These are phyloP conservation scores for Microdon myrmicae DNA, from an alignment of 2,888 invertebrate species.

Conservation along the genomic window DNA sequence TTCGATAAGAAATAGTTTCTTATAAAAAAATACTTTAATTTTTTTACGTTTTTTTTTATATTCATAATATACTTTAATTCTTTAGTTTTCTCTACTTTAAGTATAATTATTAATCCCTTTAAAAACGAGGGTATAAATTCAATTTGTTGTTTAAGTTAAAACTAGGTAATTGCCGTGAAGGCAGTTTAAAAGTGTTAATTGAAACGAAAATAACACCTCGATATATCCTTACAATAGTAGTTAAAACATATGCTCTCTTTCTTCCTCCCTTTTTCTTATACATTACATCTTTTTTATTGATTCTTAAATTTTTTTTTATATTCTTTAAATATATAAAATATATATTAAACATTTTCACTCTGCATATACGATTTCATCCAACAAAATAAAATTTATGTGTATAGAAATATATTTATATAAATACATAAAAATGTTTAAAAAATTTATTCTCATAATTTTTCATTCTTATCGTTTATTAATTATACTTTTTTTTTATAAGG, in stretches of 20 bases:
- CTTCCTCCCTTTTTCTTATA: constrained; percentile 11
- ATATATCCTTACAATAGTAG: constrained; percentile 43
- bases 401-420: constrained; percentile 52
- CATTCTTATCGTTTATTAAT: not conserved
- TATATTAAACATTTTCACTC: constrained; percentile 49
- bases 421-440: constrained; percentile 50
- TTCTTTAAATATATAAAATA: constrained; percentile 49
- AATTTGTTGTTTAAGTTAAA: constrained; percentile 7
- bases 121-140: constrained; percentile 30
- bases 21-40: constrained; percentile 47
- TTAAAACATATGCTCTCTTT: constrained; percentile 38
- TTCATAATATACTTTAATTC: constrained; percentile 38
- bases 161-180: constrained; percentile 41
- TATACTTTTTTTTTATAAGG: constrained; percentile 16
- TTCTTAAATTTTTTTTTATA: constrained; percentile 18
- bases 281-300: constrained; percentile 14
- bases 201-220: constrained; percentile 42
- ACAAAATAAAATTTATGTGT: constrained; percentile 52
- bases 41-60: constrained; percentile 34
- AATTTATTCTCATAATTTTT: constrained; percentile 36
- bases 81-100: constrained; percentile 29
- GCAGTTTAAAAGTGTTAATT: constrained; percentile 31
- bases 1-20: constrained; percentile 44
- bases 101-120: constrained; percentile 30
- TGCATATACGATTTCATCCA: constrained; percentile 46